A percentile compares a stretch with the other conserved stretches of the same genome.
These are phyloP conservation scores for Cancer borealis DNA, from an alignment of 2,888 invertebrate genomes.

Conservation along the genomic window DNA sequence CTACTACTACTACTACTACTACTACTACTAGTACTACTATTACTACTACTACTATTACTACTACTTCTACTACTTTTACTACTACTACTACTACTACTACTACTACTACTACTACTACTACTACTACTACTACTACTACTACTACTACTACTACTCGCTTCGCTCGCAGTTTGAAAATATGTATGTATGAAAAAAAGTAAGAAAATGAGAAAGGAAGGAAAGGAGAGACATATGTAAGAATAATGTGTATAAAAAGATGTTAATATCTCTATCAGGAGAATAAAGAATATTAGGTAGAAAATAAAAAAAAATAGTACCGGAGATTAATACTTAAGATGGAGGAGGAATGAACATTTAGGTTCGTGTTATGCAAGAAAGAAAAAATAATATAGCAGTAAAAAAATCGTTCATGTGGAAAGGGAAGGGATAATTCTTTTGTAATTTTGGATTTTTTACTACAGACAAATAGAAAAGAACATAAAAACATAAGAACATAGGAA, in stretches of 20 bases:
- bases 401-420: too few species aligned
- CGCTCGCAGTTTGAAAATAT: not conserved
- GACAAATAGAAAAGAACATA: too few species aligned
- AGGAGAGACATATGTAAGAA: not conserved
- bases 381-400: too few species aligned
- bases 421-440: too few species aligned
- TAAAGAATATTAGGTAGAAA: too few species aligned
- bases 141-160: too few species aligned
- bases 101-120: slow-evolving; percentile 20
- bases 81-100: not conserved
- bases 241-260: not conserved
- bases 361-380: too few species aligned
- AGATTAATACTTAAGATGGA: too few species aligned
- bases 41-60: not conserved
- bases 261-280: too few species aligned
- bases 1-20: not conserved
- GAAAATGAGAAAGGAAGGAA: slow-evolving; percentile 38
- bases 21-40: not conserved
- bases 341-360: too few species aligned
- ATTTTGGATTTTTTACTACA: too few species aligned
- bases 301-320: too few species aligned
- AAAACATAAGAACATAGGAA: not conserved
- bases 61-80: not conserved
- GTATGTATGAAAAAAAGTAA: not conserved
- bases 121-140: not conserved